Conservation (phyloP, 2,888 invertebrate genomes). For the Antheraea assamensis region DNA sequence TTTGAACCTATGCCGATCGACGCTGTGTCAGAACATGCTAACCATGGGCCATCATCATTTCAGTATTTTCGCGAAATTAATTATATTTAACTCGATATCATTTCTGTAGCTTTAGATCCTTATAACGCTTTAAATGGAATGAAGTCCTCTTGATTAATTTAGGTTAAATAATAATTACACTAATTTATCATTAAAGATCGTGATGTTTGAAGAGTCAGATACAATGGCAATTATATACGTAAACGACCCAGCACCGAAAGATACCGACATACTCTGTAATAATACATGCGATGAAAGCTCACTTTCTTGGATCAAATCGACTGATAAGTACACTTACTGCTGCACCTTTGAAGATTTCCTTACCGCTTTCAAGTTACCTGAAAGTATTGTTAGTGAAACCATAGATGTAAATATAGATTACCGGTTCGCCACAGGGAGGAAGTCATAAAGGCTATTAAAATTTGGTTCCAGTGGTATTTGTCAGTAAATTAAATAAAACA, state of each 20-base stretch:
- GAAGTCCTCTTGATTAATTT: not conserved
- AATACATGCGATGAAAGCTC: not conserved
- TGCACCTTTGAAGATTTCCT: constrained; percentile 13
- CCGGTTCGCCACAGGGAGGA: not conserved
- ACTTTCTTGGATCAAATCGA: not conserved
- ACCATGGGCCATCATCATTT: too few species aligned
- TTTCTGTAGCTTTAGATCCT: not conserved
- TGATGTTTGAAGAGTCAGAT: not conserved
- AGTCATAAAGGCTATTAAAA: not conserved
- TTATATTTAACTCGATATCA: not conserved
- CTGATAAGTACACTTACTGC: constrained; percentile 16
- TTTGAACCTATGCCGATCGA: too few species aligned
- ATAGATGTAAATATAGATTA: not conserved
- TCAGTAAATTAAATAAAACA: too few species aligned
- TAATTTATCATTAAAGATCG: constrained; percentile 15
- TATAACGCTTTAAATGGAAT: not conserved
- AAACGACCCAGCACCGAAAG: constrained; percentile 12
- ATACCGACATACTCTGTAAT: constrained; percentile 10
- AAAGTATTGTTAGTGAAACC: not conserved
- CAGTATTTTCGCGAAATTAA: too few species aligned
- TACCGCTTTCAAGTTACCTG: constrained; percentile 16
- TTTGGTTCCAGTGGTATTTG: not conserved
- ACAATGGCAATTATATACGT: constrained; percentile 17
- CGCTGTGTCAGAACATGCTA: too few species aligned
- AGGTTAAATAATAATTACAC: not conserved